phyloP scores from a whole-genome alignment of 2,797 vertebrate species.

The Rhyacichthys aspro region DNA sequence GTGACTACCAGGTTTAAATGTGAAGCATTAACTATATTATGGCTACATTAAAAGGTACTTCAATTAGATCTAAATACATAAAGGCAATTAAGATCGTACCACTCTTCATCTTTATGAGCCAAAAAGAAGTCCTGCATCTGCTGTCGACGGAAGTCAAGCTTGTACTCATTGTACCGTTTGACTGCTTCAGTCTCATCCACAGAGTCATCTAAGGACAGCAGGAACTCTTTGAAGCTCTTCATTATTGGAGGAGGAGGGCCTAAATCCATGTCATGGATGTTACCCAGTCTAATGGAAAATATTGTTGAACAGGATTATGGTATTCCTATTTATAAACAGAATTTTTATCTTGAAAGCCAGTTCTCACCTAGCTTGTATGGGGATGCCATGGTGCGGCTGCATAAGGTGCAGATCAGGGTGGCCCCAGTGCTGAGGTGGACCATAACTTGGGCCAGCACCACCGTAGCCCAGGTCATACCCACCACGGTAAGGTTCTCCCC shows the following conservation, averaged over 20 bases:
- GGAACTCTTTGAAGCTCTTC: conserved; percentile 95
- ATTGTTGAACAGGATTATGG: neutral
- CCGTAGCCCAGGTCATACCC: conserved; percentile 92
- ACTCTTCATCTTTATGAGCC: conserved; percentile 96
- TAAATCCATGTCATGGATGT: conserved; percentile 90
- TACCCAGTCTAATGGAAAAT: conserved; percentile 83
- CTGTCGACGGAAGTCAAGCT: conserved; percentile 92
- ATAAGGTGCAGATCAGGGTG: conserved; percentile 92
- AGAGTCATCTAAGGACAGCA: conserved; percentile 91
- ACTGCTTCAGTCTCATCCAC: conserved; percentile 95
- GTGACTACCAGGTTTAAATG: too few species aligned
- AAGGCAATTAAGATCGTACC: conserved; percentile 80
- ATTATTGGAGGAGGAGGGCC: conserved; percentile 89
- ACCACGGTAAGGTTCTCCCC: conserved; percentile 90
- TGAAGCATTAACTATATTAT: neutral
- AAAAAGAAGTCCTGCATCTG: conserved; percentile 98
- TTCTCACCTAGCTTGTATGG: conserved; percentile 92
- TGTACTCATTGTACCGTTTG: conserved; percentile 95
- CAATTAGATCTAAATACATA: conserved; percentile 1
- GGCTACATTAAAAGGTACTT: conserved; percentile 3
- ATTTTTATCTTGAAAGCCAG: neutral
- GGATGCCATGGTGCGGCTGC: conserved; percentile 91
- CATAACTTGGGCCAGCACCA: conserved; percentile 89
- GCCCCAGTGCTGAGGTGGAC: conserved; percentile 93
- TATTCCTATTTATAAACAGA: neutral